Evolutionary conservation across 2,888 invertebrate species (phyloP).

Genomic region (Hyles lineata): DNA sequence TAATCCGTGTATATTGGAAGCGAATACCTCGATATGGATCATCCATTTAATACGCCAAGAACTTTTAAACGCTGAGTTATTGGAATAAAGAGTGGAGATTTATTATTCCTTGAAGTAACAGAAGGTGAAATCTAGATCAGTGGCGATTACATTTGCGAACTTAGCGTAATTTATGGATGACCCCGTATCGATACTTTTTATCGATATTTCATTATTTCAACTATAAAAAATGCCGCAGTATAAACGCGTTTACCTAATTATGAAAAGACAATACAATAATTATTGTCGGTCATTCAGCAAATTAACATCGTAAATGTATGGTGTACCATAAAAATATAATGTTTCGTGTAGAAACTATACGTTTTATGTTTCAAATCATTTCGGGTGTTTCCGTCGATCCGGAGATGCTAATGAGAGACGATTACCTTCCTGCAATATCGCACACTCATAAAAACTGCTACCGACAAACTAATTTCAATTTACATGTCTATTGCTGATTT

Average conservation of each 20-base stretch:
- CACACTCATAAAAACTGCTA: neutral
- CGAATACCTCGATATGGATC: neutral
- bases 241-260: neutral
- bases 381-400: neutral
- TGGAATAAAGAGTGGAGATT: no score
- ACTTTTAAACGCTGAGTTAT: neutral
- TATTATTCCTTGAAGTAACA: no score
- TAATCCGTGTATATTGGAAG: constrained; percentile 3
- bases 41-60: neutral
- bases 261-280: constrained; percentile 9
- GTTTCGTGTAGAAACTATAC: neutral
- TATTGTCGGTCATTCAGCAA: constrained; percentile 15
- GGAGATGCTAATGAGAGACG: neutral
- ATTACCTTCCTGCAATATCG: neutral
- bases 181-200: neutral
- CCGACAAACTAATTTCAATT: neutral
- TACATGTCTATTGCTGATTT: no score
- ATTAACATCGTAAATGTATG: neutral
- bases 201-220: constrained; percentile 4
- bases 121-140: no score
- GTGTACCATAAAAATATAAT: neutral
- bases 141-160: no score
- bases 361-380: neutral
- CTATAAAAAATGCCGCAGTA: neutral
- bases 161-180: neutral